phyloP scores from a whole-genome alignment of 2,797 vertebrate genomes.

The Alfaro cultratus region DNA sequence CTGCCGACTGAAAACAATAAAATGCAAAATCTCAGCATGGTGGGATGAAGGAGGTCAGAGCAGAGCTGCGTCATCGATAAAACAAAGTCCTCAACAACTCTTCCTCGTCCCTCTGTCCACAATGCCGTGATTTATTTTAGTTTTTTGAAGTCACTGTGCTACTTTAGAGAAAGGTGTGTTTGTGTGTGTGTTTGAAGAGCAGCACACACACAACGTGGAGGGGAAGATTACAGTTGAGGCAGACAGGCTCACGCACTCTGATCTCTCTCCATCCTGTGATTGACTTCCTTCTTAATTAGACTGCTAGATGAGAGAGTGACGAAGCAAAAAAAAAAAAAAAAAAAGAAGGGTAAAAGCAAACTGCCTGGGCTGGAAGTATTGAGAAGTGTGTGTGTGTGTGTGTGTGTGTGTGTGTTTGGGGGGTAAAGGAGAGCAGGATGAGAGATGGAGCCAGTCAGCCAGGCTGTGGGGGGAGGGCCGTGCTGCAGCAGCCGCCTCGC shows the following conservation, averaged over 20 bases:
- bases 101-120: constrained; percentile 14
- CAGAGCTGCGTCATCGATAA: background rate
- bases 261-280: constrained; percentile 47
- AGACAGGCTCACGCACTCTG: constrained; percentile 60
- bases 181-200: constrained; percentile 11
- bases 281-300: constrained; percentile 74
- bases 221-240: constrained; percentile 62
- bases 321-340: constrained; percentile 31
- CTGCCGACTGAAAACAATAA: background rate
- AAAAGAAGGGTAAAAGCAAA: constrained; percentile 41
- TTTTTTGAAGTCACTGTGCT: constrained; percentile 46
- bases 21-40: background rate
- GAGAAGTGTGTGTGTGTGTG: background rate
- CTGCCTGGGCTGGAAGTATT: constrained; percentile 8
- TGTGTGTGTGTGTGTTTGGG: constrained; percentile 3
- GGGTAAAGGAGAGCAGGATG: constrained; percentile 48
- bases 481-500: constrained; percentile 55
- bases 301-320: constrained; percentile 50
- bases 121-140: background rate
- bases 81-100: background rate
- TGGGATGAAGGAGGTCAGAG: background rate
- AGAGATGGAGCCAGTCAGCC: constrained; percentile 55
- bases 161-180: constrained; percentile 7
- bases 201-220: constrained; percentile 52
- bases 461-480: constrained; percentile 61